Conservation (phyloP, 1,140 invertebrate species). For the Drosophila burlai region DNA sequence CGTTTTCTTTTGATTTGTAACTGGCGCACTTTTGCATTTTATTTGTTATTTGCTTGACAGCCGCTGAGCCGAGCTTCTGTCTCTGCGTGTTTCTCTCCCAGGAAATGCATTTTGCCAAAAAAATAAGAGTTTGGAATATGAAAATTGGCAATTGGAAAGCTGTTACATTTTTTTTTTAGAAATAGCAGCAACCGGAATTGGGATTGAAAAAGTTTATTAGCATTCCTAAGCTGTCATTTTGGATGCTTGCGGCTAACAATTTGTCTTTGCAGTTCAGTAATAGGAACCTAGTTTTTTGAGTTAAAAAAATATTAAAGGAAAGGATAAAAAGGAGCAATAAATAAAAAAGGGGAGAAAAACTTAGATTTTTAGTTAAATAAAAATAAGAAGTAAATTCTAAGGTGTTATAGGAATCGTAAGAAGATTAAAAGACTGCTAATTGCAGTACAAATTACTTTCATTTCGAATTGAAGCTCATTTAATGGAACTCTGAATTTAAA, state of each 20-base stretch:
- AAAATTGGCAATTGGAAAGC: slow-evolving; percentile 46
- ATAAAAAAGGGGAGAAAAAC: too few species aligned
- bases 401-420: not conserved
- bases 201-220: slow-evolving; percentile 2
- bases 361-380: not conserved
- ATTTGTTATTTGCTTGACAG: slow-evolving; percentile 66
- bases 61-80: slow-evolving; percentile 36
- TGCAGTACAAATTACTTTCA: not conserved
- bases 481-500: not conserved
- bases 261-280: not conserved
- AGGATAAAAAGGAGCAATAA: not conserved
- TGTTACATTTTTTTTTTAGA: slow-evolving; percentile 12
- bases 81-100: slow-evolving; percentile 7
- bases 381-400: not conserved
- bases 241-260: not conserved
- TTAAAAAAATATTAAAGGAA: not conserved
- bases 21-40: slow-evolving; percentile 63
- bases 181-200: not conserved
- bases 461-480: not conserved
- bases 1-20: slow-evolving; percentile 71
- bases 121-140: slow-evolving; percentile 21
- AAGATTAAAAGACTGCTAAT: too few species aligned
- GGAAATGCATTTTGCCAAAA: slow-evolving; percentile 47
- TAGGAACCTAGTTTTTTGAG: not conserved
- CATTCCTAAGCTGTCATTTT: slow-evolving; percentile 15